Base-by-base conservation (phyloP, 1,140 invertebrate genomes). In the Antheraea pernyi region DNA sequence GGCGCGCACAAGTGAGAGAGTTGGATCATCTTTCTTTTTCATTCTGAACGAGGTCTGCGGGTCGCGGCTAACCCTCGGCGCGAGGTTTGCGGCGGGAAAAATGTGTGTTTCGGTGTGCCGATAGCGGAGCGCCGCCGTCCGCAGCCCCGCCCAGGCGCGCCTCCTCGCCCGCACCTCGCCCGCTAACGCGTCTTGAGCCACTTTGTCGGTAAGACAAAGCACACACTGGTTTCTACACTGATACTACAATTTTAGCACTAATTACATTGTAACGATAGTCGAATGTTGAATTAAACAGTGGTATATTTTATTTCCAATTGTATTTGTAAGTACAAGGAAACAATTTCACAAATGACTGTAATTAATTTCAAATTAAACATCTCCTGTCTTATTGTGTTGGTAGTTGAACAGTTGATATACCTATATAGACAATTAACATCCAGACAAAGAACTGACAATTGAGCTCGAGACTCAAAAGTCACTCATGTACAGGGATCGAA, bases 71-170 rank as follows among this genome's bases (percentile, higher is more conserved):
- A 91, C 89, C 89, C 80, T 85, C 83, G 85, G 86, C 86, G 89
- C 86, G 86, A 89, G 89, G 89, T 91, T 91, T 91, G 88, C 83
- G 88, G 89, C 88, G 87, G 87, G 81, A 89, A 89, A 91, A 91
- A 91, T 90, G 87, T 91, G 87, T 91, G 89, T 91, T 90, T 91
- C 87, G 87, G 88, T 87, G 88, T 88, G 88, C 87, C 88, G 89
- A 89, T 87, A 89, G 86, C 88, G 89, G 87, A 79, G 85, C 77
- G 87, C 87, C 88, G 83, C 86, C 84, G 78, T 81, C 69, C 82
- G 83, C 74, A 82, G 77, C 81, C 84, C 78, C 83, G 85, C 82
- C 80, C 87, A 84, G 80, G 69, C 69, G 71, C 48, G 60, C 68
- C 71, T 64, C 73, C 76, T 59, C 70, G 68, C 73, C 76, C 74